A percentile compares a stretch with the other conserved stretches of the same genome.
Evolutionary conservation across 2,797 vertebrate genomes (phyloP).

Genomic region (Dendrocincla fuliginosa): DNA sequence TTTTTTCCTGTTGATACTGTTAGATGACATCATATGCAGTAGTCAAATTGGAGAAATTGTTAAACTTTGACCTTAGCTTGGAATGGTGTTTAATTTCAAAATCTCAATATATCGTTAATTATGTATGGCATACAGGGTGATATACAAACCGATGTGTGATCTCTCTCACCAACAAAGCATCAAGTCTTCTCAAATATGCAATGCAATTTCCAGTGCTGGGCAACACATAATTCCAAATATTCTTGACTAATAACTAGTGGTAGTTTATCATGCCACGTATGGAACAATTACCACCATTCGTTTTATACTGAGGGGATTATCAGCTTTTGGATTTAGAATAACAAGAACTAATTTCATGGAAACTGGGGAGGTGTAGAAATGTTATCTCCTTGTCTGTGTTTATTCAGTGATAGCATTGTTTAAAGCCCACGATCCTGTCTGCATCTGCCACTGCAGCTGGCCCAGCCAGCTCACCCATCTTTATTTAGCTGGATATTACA

Average conservation of each 20-base stretch:
- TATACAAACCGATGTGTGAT: background rate
- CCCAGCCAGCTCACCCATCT: slow-evolving; percentile 29
- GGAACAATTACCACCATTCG: background rate
- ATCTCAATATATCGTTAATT: background rate
- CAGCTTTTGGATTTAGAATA: slow-evolving; percentile 35
- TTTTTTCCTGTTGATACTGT: background rate
- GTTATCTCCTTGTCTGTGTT: slow-evolving; percentile 42
- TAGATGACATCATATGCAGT: background rate
- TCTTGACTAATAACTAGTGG: background rate
- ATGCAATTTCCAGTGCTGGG: background rate
- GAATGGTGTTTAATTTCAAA: background rate
- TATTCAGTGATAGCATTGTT: slow-evolving; percentile 60
- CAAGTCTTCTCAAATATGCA: background rate
- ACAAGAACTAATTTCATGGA: slow-evolving; percentile 33
- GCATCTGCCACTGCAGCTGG: slow-evolving; percentile 74
- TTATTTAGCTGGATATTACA: slow-evolving; percentile 49
- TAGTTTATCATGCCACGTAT: background rate
- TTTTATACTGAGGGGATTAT: slow-evolving; percentile 40
- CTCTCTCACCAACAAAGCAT: background rate
- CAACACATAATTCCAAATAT: background rate
- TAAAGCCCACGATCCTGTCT: slow-evolving; percentile 40
- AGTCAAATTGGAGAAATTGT: background rate
- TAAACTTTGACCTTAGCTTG: background rate
- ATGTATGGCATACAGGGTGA: background rate
- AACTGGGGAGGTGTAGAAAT: slow-evolving; percentile 60